Evolutionary conservation across 2,888 invertebrate species (phyloP).

Genomic region (Trichacis sp.): DNA sequence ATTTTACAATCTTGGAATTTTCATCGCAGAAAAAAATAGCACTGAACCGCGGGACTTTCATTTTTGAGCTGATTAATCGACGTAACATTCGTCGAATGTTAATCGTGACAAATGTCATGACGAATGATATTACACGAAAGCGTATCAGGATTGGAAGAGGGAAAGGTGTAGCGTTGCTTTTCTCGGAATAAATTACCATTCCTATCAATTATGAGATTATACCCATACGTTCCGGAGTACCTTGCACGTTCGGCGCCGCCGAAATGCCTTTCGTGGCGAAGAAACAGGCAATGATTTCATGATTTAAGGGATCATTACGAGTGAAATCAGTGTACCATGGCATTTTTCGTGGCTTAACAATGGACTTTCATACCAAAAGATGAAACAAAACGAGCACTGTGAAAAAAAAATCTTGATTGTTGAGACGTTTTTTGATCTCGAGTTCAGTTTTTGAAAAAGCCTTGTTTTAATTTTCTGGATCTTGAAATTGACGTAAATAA

Average conservation of each 20-base stretch:
- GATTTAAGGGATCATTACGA: background rate
- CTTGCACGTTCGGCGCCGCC: background rate
- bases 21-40: too few species aligned
- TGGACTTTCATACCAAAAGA: background rate
- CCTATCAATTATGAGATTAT: slow-evolving; percentile 1
- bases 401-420: too few species aligned
- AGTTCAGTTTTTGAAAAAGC: too few species aligned
- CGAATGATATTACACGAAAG: slow-evolving; percentile 3
- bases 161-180: background rate
- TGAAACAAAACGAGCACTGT: too few species aligned
- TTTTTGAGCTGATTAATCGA: too few species aligned
- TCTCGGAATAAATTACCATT: slow-evolving; percentile 2
- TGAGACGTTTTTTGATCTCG: too few species aligned
- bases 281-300: background rate
- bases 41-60: too few species aligned
- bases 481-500: too few species aligned
- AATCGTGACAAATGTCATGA: slow-evolving; percentile 6
- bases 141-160: background rate
- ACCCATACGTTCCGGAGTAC: background rate
- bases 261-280: background rate
- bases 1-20: too few species aligned
- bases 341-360: background rate
- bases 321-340: background rate
- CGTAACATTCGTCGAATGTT: background rate
- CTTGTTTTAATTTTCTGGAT: too few species aligned